phyloP scores from a whole-genome alignment of 2,797 vertebrate species.

The Cottoperca gobio region DNA sequence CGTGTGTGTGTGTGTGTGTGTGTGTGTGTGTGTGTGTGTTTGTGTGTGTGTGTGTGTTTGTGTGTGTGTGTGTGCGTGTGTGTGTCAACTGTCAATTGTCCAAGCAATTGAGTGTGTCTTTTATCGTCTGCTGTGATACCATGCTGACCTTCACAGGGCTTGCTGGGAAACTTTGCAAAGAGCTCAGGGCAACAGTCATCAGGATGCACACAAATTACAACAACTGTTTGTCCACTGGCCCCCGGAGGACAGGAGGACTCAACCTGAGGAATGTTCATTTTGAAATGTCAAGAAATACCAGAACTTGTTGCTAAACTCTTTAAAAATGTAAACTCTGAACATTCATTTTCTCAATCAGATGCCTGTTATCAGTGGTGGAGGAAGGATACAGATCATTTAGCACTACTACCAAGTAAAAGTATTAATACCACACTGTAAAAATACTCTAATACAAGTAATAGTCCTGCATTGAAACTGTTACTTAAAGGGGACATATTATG shows the following conservation, averaged over 20 bases:
- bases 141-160: conserved; percentile 70
- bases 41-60: not conserved
- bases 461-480: too few relatives aligned
- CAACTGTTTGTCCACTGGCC: conserved; percentile 51
- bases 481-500: too few relatives aligned
- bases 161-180: conserved; percentile 65
- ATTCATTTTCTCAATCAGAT: not conserved
- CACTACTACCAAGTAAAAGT: not conserved
- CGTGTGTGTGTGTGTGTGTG: conserved; percentile 3
- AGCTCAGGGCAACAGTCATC: conserved; percentile 68
- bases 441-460: too few relatives aligned
- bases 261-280: conserved; percentile 52
- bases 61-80: not conserved
- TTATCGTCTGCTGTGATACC: conserved; percentile 52
- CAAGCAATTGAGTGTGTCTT: conserved; percentile 58
- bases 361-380: not conserved
- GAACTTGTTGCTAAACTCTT: conserved; percentile 24
- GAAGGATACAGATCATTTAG: not conserved
- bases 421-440: not conserved
- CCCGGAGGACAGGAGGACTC: conserved; percentile 40
- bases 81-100: conserved; percentile 43
- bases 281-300: conserved; percentile 29
- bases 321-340: conserved; percentile 1
- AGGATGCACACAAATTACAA: conserved; percentile 73
- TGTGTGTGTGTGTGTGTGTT: not conserved